These are phyloP conservation scores for Lampris megalopsis DNA, from an alignment of 2,113 vertebrate genomes.

Conservation along the genomic window DNA sequence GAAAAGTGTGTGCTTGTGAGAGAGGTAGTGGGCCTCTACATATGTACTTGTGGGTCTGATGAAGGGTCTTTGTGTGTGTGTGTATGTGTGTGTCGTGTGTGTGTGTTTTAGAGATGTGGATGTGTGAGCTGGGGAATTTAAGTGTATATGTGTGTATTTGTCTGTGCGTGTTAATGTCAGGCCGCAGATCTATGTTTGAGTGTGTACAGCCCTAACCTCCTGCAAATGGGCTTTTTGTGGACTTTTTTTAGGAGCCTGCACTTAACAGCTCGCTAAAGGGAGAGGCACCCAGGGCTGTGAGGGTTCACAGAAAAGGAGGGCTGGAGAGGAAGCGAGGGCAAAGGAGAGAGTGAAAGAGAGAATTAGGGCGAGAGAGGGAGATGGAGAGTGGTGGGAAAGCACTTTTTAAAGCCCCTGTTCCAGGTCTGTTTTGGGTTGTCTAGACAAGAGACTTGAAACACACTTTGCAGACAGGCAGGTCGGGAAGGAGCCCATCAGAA, in stretches of 20 bases:
- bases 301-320: slow-evolving; percentile 71
- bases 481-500: slow-evolving; percentile 36
- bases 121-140: slow-evolving; percentile 38
- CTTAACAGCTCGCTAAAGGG: slow-evolving; percentile 84
- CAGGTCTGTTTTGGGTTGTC: slow-evolving; percentile 63
- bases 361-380: slow-evolving; percentile 53
- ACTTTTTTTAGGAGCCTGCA: slow-evolving; percentile 80
- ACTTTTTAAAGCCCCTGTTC: slow-evolving; percentile 64
- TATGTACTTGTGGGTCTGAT: not conserved
- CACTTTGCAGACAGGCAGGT: slow-evolving; percentile 59
- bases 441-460: slow-evolving; percentile 55
- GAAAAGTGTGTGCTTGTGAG: slow-evolving; percentile 75
- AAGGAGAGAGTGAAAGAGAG: slow-evolving; percentile 49
- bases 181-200: not conserved
- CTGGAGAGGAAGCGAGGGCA: slow-evolving; percentile 48
- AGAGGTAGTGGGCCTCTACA: slow-evolving; percentile 65
- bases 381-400: slow-evolving; percentile 62
- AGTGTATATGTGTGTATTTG: slow-evolving; percentile 28
- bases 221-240: slow-evolving; percentile 83
- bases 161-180: slow-evolving; percentile 28
- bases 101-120: not conserved
- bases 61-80: not conserved
- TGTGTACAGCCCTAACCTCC: slow-evolving; percentile 58
- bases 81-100: slow-evolving; percentile 46
- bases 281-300: slow-evolving; percentile 72